phyloP scores from a whole-genome alignment of 1,140 invertebrate species.

The Bombus waltoni region DNA sequence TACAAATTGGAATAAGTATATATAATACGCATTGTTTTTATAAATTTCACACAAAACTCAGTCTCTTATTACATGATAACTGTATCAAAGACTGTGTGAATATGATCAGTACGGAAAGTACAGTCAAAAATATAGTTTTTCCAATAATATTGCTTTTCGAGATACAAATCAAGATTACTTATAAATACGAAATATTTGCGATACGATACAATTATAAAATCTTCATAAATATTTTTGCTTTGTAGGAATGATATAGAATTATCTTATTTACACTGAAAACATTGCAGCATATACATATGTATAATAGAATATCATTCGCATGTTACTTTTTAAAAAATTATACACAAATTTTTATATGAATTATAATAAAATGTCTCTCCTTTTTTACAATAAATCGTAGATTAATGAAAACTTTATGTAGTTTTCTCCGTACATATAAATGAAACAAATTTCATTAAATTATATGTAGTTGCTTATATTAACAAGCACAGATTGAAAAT shows the following conservation, averaged over 20 bases:
- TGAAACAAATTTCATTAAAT: conserved; percentile 33
- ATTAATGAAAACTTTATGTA: conserved; percentile 35
- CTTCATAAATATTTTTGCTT: conserved; percentile 15
- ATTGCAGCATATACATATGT: not conserved
- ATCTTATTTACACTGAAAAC: conserved; percentile 5
- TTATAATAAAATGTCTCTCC: conserved; percentile 20
- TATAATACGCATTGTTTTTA: conserved; percentile 5
- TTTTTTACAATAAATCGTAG: not conserved
- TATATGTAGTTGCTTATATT: conserved; percentile 6
- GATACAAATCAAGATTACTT: not conserved
- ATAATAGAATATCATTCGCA: not conserved
- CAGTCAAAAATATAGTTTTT: conserved; percentile 2
- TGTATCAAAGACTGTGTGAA: not conserved
- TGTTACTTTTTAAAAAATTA: not conserved
- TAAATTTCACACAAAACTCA: conserved; percentile 16
- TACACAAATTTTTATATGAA: conserved; percentile 25
- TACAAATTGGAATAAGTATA: conserved; percentile 28
- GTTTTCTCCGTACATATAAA: conserved; percentile 27
- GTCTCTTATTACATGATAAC: not conserved
- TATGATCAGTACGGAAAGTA: not conserved
- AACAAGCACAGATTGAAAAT: conserved; percentile 31
- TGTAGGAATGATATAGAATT: conserved; percentile 23
- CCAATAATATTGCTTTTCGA: not conserved
- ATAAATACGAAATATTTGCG: conserved; percentile 2
- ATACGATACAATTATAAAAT: conserved; percentile 1